Percentiles rank a stretch among this genome's conserved stretches.
These are phyloP conservation scores for Caloenas nicobarica DNA, from an alignment of 2,113 vertebrate genomes.

Conservation along the genomic window DNA sequence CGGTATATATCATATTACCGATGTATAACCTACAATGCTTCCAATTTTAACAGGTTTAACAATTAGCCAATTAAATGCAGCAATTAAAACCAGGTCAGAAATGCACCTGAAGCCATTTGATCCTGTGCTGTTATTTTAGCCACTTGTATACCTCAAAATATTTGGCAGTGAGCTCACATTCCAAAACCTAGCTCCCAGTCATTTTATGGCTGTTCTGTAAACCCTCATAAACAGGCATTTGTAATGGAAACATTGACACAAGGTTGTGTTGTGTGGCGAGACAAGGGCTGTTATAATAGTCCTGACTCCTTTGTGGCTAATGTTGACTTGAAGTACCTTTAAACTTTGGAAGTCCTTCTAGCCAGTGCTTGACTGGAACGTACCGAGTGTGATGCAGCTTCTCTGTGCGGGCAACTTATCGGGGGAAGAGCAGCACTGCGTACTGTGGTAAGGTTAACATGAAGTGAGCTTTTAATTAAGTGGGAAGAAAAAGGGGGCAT, in stretches of 20 bases:
- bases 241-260: constrained; percentile 73
- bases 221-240: constrained; percentile 65
- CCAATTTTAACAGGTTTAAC: constrained; percentile 57
- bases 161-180: constrained; percentile 72
- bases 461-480: constrained; percentile 61
- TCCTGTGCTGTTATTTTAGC: constrained; percentile 48
- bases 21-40: constrained; percentile 28
- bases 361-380: constrained; percentile 58
- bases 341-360: constrained; percentile 60
- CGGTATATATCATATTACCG: not conserved
- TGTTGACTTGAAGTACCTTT: constrained; percentile 58
- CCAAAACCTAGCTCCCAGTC: constrained; percentile 51
- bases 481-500: not conserved
- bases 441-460: constrained; percentile 45
- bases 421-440: constrained; percentile 13
- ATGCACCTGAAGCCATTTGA: constrained; percentile 52
- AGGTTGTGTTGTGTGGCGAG: constrained; percentile 63
- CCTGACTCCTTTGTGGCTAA: constrained; percentile 71
- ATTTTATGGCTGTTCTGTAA: constrained; percentile 72
- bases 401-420: constrained; percentile 24
- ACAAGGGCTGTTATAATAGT: constrained; percentile 57
- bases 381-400: constrained; percentile 58
- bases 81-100: constrained; percentile 58
- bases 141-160: constrained; percentile 61
- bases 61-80: constrained; percentile 45